A percentile compares a stretch with the other conserved stretches of the same genome.
Evolutionary conservation across 2,797 vertebrate species (phyloP).

Genomic region (Clarias platycephalus): DNA sequence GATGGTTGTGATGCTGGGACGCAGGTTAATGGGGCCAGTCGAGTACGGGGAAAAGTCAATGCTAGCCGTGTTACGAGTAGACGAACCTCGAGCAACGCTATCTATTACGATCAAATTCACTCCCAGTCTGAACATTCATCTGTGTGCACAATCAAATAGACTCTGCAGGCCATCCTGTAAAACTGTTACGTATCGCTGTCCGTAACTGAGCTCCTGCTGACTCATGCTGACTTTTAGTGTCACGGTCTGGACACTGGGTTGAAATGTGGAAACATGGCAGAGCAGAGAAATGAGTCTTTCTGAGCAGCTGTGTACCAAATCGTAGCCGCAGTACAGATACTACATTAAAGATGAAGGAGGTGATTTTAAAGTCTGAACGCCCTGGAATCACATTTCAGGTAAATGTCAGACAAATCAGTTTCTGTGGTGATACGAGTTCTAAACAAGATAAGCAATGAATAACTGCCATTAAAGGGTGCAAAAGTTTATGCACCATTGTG

Average conservation of each 20-base stretch:
- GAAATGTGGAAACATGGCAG: slow-evolving; percentile 1
- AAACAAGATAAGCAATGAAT: not conserved
- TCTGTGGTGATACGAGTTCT: not conserved
- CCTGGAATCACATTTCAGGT: not conserved
- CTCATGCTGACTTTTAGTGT: slow-evolving; percentile 33
- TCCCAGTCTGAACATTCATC: slow-evolving; percentile 11
- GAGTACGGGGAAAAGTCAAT: slow-evolving; percentile 2
- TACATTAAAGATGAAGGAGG: not conserved
- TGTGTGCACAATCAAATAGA: slow-evolving; percentile 18
- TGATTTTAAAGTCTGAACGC: not conserved
- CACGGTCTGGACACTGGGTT: not conserved
- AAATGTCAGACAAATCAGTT: not conserved
- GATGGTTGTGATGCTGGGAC: not conserved
- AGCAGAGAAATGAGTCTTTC: not conserved
- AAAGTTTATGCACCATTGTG: not conserved
- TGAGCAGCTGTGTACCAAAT: not conserved
- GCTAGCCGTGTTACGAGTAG: not conserved
- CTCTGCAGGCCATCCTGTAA: slow-evolving; percentile 31
- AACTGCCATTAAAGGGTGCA: not conserved
- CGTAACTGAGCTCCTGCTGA: slow-evolving; percentile 20
- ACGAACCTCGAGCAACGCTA: not conserved
- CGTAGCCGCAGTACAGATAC: not conserved
- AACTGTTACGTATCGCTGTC: slow-evolving; percentile 25
- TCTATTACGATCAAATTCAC: slow-evolving; percentile 1
- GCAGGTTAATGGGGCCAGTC: not conserved